Evolutionary conservation across 2,888 invertebrate species (phyloP).

Genomic region (Dryomyza anilis): DNA sequence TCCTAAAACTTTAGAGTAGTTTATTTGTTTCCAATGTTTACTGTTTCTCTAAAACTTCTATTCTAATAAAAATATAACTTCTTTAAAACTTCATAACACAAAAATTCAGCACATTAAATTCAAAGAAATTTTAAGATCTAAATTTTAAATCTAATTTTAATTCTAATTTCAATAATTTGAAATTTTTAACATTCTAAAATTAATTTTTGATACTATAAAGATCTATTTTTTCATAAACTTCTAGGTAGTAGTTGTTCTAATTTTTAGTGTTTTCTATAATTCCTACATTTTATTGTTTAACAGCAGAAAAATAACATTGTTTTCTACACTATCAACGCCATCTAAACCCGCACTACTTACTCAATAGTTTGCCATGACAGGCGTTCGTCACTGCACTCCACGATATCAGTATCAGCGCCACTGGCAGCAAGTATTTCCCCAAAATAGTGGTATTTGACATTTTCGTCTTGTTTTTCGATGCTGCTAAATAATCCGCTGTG

Average conservation of each 20-base stretch:
- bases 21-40: neutral
- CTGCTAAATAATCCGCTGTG: constrained; percentile 22
- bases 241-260: neutral
- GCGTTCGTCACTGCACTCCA: constrained; percentile 47
- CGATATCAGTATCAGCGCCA: constrained; percentile 46
- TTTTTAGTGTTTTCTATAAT: neutral
- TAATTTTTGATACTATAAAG: neutral
- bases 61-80: no score
- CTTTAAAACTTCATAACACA: no score
- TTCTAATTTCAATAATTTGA: neutral
- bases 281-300: neutral
- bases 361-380: constrained; percentile 54
- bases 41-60: neutral
- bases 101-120: no score
- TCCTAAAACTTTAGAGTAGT: neutral
- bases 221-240: neutral
- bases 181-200: neutral
- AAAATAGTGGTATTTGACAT: constrained; percentile 32
- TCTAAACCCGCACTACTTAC: constrained; percentile 44
- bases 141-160: neutral
- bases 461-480: constrained; percentile 24
- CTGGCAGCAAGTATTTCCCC: constrained; percentile 40
- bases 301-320: no score
- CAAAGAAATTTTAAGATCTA: neutral
- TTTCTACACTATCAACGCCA: neutral